phyloP scores from a whole-genome alignment of 2,797 vertebrate species.

The Buceros bicornis region DNA sequence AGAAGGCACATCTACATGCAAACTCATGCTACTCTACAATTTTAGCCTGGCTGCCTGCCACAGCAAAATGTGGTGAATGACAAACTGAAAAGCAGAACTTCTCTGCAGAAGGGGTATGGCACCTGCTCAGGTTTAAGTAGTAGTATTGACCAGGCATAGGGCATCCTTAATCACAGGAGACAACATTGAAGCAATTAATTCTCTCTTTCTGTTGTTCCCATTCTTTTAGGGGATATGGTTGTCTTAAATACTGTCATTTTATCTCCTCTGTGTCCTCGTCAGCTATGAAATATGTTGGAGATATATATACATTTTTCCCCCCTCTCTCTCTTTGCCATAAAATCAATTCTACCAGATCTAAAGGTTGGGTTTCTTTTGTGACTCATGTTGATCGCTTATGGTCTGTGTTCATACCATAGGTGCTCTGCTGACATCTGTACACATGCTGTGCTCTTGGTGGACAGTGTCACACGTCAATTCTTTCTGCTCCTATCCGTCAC shows the following conservation, averaged over 20 bases:
- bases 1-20: not conserved
- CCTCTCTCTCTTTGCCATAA: not conserved
- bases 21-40: not conserved
- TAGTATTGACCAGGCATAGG: not conserved
- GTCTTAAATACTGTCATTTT: not conserved
- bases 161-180: not conserved
- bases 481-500: not conserved
- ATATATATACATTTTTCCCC: not conserved
- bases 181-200: not conserved
- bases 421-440: not conserved
- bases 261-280: not conserved
- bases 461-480: rapidly evolving
- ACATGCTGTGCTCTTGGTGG: too few relatives aligned
- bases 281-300: not conserved
- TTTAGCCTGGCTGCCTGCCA: not conserved
- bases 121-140: not conserved
- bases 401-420: not conserved
- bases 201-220: not conserved
- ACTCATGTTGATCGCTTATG: not conserved
- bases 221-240: not conserved
- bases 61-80: not conserved
- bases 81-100: not conserved
- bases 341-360: not conserved
- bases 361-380: not conserved
- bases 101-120: not conserved